Percentiles rank a stretch among this genome's conserved stretches.
Conservation (phyloP, 2,888 invertebrate genomes). For the Anthophora plumipes region DNA sequence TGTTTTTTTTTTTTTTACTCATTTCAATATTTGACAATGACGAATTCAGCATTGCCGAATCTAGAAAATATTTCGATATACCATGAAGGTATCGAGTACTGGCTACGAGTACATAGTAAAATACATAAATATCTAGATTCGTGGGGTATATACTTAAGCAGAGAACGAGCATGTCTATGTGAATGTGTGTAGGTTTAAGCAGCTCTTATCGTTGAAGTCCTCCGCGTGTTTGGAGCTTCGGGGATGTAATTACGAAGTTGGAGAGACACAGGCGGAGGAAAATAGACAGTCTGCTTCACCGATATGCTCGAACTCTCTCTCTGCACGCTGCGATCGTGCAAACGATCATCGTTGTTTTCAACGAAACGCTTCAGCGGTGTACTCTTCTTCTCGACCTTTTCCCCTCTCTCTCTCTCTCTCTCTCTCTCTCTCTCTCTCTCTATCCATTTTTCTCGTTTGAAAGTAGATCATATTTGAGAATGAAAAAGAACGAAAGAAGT, state of each 20-base stretch:
- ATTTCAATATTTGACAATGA: constrained; percentile 10
- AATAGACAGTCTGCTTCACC: constrained; percentile 48
- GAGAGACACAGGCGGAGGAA: constrained; percentile 43
- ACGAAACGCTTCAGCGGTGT: constrained; percentile 37
- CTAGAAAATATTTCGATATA: constrained; percentile 36
- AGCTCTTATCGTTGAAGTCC: constrained; percentile 61
- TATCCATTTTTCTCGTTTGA: too few relatives aligned
- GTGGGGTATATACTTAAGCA: neutral
- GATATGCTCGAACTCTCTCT: constrained; percentile 46
- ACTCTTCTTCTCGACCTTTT: neutral
- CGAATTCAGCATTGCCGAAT: constrained; percentile 24
- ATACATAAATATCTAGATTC: constrained; percentile 1
- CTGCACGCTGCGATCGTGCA: constrained; percentile 23
- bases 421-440: neutral
- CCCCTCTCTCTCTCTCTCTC: neutral
- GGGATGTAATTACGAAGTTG: constrained; percentile 68
- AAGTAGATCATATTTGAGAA: neutral
- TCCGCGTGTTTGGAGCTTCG: constrained; percentile 41
- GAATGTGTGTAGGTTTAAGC: constrained; percentile 5
- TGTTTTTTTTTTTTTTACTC: too few relatives aligned
- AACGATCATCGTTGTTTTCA: constrained; percentile 60
- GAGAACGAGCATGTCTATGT: neutral
- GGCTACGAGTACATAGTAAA: constrained; percentile 33
- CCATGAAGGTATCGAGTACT: neutral
- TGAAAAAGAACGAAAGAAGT: neutral